Conservation (phyloP, 2,113 vertebrate genomes). For the Phocoena sinus region DNA sequence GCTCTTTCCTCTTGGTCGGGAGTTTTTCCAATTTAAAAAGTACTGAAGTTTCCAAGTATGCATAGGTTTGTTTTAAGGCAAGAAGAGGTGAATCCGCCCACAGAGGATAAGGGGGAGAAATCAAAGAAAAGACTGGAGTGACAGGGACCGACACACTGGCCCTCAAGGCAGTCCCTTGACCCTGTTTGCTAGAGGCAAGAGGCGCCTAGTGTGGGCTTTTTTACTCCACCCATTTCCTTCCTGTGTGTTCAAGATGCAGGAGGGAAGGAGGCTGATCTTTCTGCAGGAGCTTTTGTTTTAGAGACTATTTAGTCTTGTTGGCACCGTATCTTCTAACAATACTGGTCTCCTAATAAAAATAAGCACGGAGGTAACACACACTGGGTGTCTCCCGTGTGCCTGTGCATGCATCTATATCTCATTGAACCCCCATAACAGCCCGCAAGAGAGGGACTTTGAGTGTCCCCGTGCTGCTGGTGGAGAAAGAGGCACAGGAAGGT, state of each 20-base stretch:
- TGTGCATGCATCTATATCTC: not conserved
- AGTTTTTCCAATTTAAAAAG: conserved; percentile 45
- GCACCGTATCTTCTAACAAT: not conserved
- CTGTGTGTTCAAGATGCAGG: not conserved
- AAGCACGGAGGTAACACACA: not conserved
- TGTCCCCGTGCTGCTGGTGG: not conserved
- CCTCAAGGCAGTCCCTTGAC: not conserved
- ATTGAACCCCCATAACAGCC: not conserved
- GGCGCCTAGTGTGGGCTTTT: not conserved
- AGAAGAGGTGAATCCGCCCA: not conserved
- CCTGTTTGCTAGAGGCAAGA: not conserved
- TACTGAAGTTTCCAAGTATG: conserved; percentile 7
- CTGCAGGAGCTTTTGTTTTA: not conserved
- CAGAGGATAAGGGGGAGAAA: not conserved
- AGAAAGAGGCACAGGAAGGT: not conserved
- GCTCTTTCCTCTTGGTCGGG: not conserved
- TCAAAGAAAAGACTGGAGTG: not conserved
- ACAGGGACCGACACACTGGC: not conserved
- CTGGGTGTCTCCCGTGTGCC: not conserved
- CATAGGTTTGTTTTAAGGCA: not conserved
- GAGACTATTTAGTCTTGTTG: not conserved
- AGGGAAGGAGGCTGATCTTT: not conserved
- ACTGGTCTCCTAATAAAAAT: not conserved
- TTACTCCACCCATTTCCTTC: not conserved
- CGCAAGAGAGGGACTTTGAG: not conserved